A percentile compares a stretch with the other conserved stretches of the same genome.
Conservation (phyloP, 1,140 invertebrate genomes). For the Thaumatotibia leucotreta region DNA sequence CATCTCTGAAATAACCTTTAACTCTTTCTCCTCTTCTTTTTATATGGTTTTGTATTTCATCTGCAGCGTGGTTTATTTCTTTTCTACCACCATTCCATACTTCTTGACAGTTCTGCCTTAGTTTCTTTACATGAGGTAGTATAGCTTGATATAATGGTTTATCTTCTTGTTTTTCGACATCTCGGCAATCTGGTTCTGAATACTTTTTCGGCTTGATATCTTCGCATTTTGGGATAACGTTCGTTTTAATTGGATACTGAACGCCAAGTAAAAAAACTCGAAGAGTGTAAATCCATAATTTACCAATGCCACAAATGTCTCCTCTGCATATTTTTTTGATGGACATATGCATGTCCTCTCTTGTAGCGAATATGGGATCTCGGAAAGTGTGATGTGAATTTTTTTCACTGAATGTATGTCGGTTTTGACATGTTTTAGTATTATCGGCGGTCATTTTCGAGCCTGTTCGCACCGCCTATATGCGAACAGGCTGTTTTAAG, state of each 20-base stretch:
- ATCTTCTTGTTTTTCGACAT: constrained; percentile 36
- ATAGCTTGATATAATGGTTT: constrained; percentile 41
- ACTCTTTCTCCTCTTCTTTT: background rate
- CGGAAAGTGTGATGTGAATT: too few species aligned
- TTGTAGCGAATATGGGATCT: constrained; percentile 19
- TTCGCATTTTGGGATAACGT: constrained; percentile 35
- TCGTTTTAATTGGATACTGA: background rate
- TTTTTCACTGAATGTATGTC: background rate
- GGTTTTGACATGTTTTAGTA: background rate
- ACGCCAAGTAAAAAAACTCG: constrained; percentile 33
- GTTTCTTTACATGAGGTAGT: constrained; percentile 32
- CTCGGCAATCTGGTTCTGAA: constrained; percentile 29
- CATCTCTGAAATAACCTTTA: background rate
- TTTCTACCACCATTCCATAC: constrained; percentile 20
- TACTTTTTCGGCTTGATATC: constrained; percentile 50
- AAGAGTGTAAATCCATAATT: constrained; percentile 43
- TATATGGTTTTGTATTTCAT: constrained; percentile 7
- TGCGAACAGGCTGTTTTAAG: background rate
- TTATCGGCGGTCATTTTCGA: background rate
- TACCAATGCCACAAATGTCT: constrained; percentile 45
- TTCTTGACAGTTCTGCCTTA: constrained; percentile 20
- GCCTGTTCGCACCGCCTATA: background rate
- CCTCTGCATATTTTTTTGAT: constrained; percentile 24
- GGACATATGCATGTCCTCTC: constrained; percentile 24
- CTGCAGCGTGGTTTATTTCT: constrained; percentile 10